Evolutionary conservation across 2,113 vertebrate genomes (phyloP).

Genomic region (Caretta caretta): DNA sequence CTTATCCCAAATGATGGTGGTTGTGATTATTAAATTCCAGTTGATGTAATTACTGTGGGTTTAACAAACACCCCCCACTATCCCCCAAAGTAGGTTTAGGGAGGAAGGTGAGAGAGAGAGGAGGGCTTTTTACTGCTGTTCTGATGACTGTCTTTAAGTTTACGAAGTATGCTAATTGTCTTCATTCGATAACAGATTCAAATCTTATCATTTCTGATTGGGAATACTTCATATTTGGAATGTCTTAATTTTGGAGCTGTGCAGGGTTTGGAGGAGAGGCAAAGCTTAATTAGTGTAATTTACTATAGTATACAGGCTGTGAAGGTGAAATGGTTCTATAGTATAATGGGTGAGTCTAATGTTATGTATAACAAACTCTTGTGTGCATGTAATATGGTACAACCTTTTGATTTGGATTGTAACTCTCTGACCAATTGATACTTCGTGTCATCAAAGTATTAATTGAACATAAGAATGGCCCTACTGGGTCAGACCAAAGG

Average conservation of each 20-base stretch:
- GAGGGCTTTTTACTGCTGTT: no score
- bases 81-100: neutral
- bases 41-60: neutral
- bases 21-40: neutral
- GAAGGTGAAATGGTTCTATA: no score
- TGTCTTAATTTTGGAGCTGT: neutral
- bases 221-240: neutral
- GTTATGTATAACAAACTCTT: neutral
- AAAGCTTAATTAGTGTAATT: neutral
- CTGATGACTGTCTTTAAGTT: no score
- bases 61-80: neutral
- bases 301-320: no score
- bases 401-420: neutral
- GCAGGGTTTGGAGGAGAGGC: neutral
- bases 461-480: neutral
- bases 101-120: no score
- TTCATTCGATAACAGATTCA: neutral
- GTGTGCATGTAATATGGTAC: neutral
- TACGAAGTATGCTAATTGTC: no score
- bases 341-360: no score
- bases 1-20: neutral
- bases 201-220: no score
- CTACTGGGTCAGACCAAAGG: no score
- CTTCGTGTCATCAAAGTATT: neutral
- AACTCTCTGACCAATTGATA: neutral